phyloP scores from a whole-genome alignment of 2,113 vertebrate genomes.

The Mungos mungo region DNA sequence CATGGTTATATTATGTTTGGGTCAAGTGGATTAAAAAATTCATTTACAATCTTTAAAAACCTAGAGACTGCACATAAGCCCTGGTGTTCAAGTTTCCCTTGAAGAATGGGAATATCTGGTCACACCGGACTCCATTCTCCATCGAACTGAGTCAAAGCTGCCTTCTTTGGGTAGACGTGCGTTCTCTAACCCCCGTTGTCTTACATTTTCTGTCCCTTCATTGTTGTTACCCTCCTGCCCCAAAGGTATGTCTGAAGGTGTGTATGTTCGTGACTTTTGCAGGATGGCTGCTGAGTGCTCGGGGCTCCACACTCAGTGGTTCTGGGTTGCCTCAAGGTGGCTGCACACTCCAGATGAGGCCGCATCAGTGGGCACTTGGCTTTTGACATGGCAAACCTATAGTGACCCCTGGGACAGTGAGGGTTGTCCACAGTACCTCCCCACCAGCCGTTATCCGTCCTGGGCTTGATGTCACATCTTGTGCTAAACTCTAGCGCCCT shows the following conservation, averaged over 20 bases:
- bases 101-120: not conserved
- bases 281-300: not conserved
- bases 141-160: not conserved
- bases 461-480: not conserved
- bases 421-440: too few species aligned
- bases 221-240: fast-evolving
- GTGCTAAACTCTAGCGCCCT: fast-evolving
- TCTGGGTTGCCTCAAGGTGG: not conserved
- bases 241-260: not conserved
- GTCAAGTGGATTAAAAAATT: not conserved
- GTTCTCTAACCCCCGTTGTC: fast-evolving
- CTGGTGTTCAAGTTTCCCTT: not conserved
- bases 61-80: not conserved
- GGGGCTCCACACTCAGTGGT: not conserved
- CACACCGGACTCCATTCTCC: fast-evolving
- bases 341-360: not conserved
- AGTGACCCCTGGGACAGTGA: too few species aligned
- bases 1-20: not conserved
- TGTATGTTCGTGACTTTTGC: not conserved
- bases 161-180: fast-evolving
- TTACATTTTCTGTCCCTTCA: fast-evolving
- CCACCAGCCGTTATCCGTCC: not conserved
- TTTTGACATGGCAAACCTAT: not conserved
- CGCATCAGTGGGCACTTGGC: fast-evolving
- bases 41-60: not conserved